Evolutionary conservation across 2,113 vertebrate species (phyloP).

Genomic region (Nicator chloris): DNA sequence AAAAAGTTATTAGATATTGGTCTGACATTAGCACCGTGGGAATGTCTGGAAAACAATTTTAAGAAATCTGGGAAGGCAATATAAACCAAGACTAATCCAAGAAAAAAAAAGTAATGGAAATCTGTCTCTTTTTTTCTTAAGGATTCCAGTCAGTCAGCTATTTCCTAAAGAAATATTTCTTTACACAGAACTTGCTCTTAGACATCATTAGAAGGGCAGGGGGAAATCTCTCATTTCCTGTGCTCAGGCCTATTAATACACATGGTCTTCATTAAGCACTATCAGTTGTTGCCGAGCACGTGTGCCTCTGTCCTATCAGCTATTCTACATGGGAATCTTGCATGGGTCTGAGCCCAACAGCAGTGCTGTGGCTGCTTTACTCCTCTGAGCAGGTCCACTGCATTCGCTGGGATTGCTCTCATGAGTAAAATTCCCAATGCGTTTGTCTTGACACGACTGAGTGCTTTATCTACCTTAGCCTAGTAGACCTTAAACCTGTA

Average conservation of each 20-base stretch:
- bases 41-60: constrained; percentile 33
- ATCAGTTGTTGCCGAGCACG: background rate
- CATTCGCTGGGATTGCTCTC: background rate
- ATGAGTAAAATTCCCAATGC: background rate
- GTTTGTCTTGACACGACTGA: background rate
- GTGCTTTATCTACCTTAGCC: background rate
- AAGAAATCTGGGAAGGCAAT: background rate
- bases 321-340: fast-evolving
- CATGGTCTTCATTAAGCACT: background rate
- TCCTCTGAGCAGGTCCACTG: background rate
- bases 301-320: background rate
- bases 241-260: background rate
- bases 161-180: constrained; percentile 50
- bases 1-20: background rate
- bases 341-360: background rate
- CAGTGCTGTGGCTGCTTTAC: background rate
- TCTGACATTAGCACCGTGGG: background rate
- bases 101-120: constrained; percentile 21
- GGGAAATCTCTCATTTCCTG: constrained; percentile 39
- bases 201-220: background rate
- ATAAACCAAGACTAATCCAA: constrained; percentile 9
- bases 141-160: background rate
- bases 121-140: background rate
- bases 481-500: background rate
- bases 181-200: background rate